Base-by-base conservation (phyloP, 2,113 vertebrate species). In the Charadrius vociferus region DNA sequence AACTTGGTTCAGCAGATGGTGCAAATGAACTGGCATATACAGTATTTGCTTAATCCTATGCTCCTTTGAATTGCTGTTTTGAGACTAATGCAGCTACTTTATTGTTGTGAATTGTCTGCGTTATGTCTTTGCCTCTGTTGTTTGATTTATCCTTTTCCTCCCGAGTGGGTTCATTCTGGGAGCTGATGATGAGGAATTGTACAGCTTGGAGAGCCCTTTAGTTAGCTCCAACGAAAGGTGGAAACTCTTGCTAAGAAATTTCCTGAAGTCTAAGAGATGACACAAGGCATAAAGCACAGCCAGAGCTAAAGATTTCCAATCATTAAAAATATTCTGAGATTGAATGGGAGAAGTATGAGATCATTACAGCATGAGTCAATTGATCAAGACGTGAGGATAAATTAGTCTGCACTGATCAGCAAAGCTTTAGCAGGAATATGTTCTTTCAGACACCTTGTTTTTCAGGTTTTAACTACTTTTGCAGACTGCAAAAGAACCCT, bases 41-140 rank as follows among this genome's bases (percentile, higher is more conserved):
- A 90, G 52, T 88, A 81, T 88, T 97, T 96, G 89, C 75, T 93
- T 95, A 97, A 97, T 95, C 85, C 88, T 88, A 13, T 81, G 89
- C 43, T 92, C 65, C 81, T 86, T 72, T 93, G 71, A 94, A 92
- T 81, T 73, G 74, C 83, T 90, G 78, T 80, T 95, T 88, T 71
- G 89, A 94, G 91, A 94, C 71, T 95, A 96, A 97, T 87, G 89
- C 63, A 94, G 49, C 86, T 91, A 74, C 75, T 91, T 92, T 93
- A 81, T 91, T 95, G 91, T 67, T 94, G 67, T 80, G 81, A 94
- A 72, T 81, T 90, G 87, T 71, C 89, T 92, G 68, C 71, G 88
- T 93, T 87, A 83, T 70, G 49, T 63, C 50, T 56, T 91, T 78
- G 59, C 81, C 61, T 83, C 26, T 86, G 78, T 37, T 63, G 22